Percentiles rank a stretch among this genome's conserved stretches.
These are phyloP conservation scores for Heterodera schachtii DNA, from an alignment of 1,140 invertebrate genomes.

Conservation along the genomic window DNA sequence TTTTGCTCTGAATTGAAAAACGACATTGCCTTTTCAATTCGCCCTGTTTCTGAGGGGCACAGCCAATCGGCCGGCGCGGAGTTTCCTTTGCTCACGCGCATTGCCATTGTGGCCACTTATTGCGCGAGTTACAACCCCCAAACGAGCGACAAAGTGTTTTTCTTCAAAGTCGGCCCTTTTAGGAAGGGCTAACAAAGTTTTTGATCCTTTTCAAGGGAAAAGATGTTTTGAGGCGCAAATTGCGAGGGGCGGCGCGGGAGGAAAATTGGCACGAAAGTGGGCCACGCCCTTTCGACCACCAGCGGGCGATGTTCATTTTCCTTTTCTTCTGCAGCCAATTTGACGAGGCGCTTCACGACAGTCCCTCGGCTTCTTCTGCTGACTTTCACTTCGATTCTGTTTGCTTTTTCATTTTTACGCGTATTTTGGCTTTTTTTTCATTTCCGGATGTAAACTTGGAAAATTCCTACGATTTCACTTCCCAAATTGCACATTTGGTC, in stretches of 20 bases:
- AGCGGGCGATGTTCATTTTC: conserved; percentile 38
- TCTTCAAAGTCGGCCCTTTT: conserved; percentile 20
- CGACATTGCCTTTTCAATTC: conserved; percentile 25
- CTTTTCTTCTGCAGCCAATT: conserved; percentile 30
- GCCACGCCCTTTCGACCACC: conserved; percentile 33
- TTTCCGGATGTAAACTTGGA: neutral
- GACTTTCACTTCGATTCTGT: neutral
- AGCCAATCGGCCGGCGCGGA: conserved; percentile 3
- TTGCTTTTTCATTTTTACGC: conserved; percentile 10
- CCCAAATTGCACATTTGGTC: conserved; percentile 15
- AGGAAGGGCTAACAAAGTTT: neutral
- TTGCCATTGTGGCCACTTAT: conserved; percentile 39
- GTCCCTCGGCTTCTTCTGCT: neutral
- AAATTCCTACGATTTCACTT: conserved; percentile 8
- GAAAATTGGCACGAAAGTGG: conserved; percentile 39
- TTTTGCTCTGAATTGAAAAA: conserved; percentile 25
- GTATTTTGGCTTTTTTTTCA: neutral
- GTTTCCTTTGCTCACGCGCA: conserved; percentile 30
- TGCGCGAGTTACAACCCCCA: conserved; percentile 42
- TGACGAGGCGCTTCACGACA: conserved; percentile 6
- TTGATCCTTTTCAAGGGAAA: neutral
- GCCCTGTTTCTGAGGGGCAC: neutral
- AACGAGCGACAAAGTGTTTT: conserved; percentile 29
- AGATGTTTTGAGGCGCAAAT: conserved; percentile 23
- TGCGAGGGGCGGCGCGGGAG: conserved; percentile 5